Percentiles rank a stretch among this genome's conserved stretches.
Evolutionary conservation across 2,113 vertebrate species (phyloP).

Genomic region (Corythaeola cristata): DNA sequence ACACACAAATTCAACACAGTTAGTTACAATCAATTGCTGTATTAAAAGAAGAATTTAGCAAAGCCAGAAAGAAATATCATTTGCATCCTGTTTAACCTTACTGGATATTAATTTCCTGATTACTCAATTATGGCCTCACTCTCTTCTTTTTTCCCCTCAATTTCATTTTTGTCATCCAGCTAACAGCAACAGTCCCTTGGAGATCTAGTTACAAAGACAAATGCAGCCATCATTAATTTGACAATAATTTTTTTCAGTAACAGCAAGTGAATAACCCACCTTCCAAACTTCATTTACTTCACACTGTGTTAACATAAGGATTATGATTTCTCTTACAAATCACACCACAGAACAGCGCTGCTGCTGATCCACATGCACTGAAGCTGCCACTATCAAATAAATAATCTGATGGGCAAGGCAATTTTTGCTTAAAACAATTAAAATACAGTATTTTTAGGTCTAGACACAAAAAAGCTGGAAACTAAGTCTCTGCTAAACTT

Average conservation of each 20-base stretch:
- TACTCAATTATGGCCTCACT: background rate
- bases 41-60: background rate
- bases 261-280: background rate
- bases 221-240: background rate
- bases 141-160: background rate
- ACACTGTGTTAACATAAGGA: background rate
- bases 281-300: background rate
- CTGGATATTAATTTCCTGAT: background rate
- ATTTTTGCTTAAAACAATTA: background rate
- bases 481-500: background rate
- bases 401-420: background rate
- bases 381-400: background rate
- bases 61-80: background rate
- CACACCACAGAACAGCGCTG: background rate
- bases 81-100: background rate
- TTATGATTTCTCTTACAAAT: background rate
- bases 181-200: background rate
- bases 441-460: background rate
- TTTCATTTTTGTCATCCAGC: background rate
- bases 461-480: background rate
- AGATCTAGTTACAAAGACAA: background rate
- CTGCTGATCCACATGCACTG: background rate
- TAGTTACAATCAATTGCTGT: background rate
- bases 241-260: background rate
- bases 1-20: background rate